Evolutionary conservation across 1,140 invertebrate genomes (phyloP), one percentile per base, ranked within the genome.

Genomic region (Scaptodrosophila lebanonensis): DNA sequence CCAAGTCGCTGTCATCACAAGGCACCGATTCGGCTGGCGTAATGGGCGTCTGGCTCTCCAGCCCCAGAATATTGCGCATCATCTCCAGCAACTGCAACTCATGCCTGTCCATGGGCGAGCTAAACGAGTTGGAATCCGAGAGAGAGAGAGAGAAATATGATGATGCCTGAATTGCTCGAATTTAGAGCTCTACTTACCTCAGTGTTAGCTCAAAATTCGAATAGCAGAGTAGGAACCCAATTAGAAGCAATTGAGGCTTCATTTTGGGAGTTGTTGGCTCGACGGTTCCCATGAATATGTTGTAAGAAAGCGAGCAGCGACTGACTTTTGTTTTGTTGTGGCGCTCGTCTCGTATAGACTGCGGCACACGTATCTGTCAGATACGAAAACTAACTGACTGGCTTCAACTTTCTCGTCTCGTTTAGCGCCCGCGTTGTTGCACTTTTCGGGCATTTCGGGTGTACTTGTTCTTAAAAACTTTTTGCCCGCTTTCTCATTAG

Each of bases 401-500:
- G 35, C 66, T 76, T 61, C 76, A 62, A 52, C 71, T 62, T 76
- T 71, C 43, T 22, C 27, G 13, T 17, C 2, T 16, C 1, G 6
- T 2, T n/a, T 4, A n/a, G 15, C 5, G 16, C 12, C 2, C 17
- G 1, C 11, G 2, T 15, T 7, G 5, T 15, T 18, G 11, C 15
- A 17, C 11, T 38, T 43, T 52, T 45, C 4, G 49, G 15, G n/a
- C n/a, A n/a, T n/a, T n/a, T n/a, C n/a, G n/a, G n/a, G n/a, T n/a
- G n/a, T n/a, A n/a, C n/a, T 56, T 61, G 38, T 44, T 52, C 20
- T 35, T 22, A 66, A 72, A 60, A 54, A 35, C 49, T 53, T 72
- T 51, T 42, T 68, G 39, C 79, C 73, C 72, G 64, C 68, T 77
- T 79, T 77, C 73, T 65, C 54, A 68, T 79, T 77, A 72, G 68